phyloP scores from a whole-genome alignment of 92 coral and sea anemone species.

The Heteractis magnifica region DNA sequence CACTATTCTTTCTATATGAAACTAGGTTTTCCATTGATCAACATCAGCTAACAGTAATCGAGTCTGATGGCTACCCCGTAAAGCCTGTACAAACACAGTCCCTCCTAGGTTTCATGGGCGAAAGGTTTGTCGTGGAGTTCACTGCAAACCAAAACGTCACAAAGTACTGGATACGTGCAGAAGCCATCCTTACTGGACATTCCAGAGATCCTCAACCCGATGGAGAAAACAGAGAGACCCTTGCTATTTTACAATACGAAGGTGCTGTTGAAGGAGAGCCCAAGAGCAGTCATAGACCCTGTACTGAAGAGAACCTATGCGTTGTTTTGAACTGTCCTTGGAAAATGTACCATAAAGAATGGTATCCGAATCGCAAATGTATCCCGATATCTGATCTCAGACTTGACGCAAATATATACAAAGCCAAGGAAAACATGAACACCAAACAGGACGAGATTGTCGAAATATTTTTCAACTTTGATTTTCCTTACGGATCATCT shows the following conservation, averaged over 20 bases:
- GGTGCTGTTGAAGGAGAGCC: slow-evolving; percentile 37
- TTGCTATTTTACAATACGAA: slow-evolving; percentile 48
- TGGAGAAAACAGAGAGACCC: slow-evolving; percentile 14
- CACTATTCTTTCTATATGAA: background rate
- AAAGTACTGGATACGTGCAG: slow-evolving; percentile 61
- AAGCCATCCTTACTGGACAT: slow-evolving; percentile 13
- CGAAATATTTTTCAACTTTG: slow-evolving; percentile 53
- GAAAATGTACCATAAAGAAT: slow-evolving; percentile 27
- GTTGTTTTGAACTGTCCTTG: slow-evolving; percentile 63
- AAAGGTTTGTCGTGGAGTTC: slow-evolving; percentile 46
- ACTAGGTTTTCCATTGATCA: slow-evolving; percentile 54
- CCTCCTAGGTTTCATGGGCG: slow-evolving; percentile 54
- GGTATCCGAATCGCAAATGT: slow-evolving; percentile 53
- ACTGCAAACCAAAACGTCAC: slow-evolving; percentile 42
- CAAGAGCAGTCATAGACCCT: slow-evolving; percentile 17
- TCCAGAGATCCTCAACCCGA: slow-evolving; percentile 28
- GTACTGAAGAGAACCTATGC: slow-evolving; percentile 44
- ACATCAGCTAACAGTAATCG: slow-evolving; percentile 59
- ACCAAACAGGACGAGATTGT: slow-evolving; percentile 17
- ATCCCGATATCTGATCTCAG: slow-evolving; percentile 32
- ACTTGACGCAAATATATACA: slow-evolving; percentile 27
- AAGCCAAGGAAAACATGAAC: background rate
- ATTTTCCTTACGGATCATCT: slow-evolving; percentile 42
- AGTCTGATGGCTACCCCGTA: slow-evolving; percentile 56
- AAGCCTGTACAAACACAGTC: slow-evolving; percentile 48